phyloP scores from a whole-genome alignment of 2,888 invertebrate species.

The Cataglyphis rosenhaueri region DNA sequence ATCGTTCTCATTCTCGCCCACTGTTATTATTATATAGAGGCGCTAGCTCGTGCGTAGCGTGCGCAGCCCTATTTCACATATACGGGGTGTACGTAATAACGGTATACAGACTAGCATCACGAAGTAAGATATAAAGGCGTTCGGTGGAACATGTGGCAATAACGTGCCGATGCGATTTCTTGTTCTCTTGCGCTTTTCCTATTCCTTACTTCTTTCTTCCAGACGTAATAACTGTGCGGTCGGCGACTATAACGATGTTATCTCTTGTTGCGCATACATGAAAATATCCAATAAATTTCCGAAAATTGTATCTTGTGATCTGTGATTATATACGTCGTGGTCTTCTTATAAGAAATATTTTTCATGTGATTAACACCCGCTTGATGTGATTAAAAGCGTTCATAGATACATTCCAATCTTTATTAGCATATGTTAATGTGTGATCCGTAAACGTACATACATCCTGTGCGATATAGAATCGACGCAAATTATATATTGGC shows the following conservation, averaged over 20 bases:
- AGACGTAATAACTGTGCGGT: not conserved
- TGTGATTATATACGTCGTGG: not conserved
- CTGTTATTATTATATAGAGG: conserved; percentile 60
- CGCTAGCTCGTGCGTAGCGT: conserved; percentile 51
- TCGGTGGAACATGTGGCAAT: conserved; percentile 39
- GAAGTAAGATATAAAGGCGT: conserved; percentile 64
- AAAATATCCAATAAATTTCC: not conserved
- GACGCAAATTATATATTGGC: not conserved
- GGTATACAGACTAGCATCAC: conserved; percentile 25
- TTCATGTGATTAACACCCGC: not conserved
- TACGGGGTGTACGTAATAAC: conserved; percentile 56
- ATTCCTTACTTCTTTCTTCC: not conserved
- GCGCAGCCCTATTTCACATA: conserved; percentile 13
- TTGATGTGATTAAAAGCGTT: not conserved
- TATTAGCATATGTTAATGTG: not conserved
- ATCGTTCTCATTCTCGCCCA: conserved; percentile 54
- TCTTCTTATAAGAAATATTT: not conserved
- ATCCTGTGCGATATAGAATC: not conserved
- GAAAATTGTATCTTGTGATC: not conserved
- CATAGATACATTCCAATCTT: not conserved
- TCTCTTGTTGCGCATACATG: conserved; percentile 6
- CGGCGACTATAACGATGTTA: conserved; percentile 15
- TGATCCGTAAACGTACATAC: not conserved
- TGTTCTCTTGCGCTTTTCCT: conserved; percentile 2
- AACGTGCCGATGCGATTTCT: conserved; percentile 51